Evolutionary conservation across 2,797 vertebrate genomes (phyloP), one percentile per base, ranked within the genome.

Genomic region (Sciaenops ocellatus): DNA sequence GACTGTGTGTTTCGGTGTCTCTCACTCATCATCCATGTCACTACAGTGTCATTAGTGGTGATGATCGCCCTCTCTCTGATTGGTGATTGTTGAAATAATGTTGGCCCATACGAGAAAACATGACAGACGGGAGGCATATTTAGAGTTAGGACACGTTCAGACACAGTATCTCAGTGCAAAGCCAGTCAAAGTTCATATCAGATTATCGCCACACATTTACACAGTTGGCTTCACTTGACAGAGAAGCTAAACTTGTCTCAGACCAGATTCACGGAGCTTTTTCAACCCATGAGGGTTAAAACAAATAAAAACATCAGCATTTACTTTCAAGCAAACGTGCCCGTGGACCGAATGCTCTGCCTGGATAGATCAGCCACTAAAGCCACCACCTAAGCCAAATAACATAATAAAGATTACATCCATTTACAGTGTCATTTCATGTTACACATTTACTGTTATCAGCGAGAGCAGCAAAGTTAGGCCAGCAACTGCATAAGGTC

Each of bases 161-260:
- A 64, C 60, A 47, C 22, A 42, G 44, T 57, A 34, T 62, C 63
- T 77, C 38, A 15, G 28, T 41, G 60, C 48, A 78, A 59, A 77
- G 60, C 57, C 69, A 78, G 72, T 64, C 70, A 85, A 80, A 77
- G 66, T 82, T 80, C 70, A 72, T 52, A 59, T 59, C 51, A 3
- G 64, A 86, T 78, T 63, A 76, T 73, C 73, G 41, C 65, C 72
- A 59, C 68, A 76, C 67, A 50, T 69, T 51, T 62, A 47, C 41
- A 78, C 78, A 79, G 60, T 60, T 82, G 69, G 28, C 75, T 79
- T 75, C 73, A 78, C 52, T 81, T 76, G 44, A 66, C 54, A 78
- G 63, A 12, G 34, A 55, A 73, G 50, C 64, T 74, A 30, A 82
- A 75, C 66, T 63, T 47, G 56, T 46, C 52, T 76, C 54, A 65